These are phyloP conservation scores for Acipenser ruthenus DNA, from an alignment of 2,797 vertebrate genomes.

Conservation along the genomic window DNA sequence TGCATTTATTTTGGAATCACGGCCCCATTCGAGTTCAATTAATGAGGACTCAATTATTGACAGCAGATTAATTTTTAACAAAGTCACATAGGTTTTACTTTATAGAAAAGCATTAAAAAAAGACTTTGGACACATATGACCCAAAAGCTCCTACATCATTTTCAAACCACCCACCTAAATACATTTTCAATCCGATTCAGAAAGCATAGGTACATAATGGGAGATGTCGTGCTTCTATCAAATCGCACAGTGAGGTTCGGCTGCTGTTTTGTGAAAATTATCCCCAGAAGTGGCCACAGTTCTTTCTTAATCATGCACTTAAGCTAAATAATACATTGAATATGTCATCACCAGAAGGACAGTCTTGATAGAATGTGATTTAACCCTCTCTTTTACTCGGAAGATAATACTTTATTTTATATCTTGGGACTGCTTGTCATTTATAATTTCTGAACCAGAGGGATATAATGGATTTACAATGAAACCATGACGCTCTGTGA, in stretches of 20 bases:
- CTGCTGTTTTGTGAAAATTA: constrained; percentile 46
- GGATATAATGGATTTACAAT: constrained; percentile 77
- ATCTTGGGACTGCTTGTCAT: constrained; percentile 67
- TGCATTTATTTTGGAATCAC: constrained; percentile 87
- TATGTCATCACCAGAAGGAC: constrained; percentile 65
- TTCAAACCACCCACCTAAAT: constrained; percentile 28
- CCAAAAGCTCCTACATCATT: constrained; percentile 59
- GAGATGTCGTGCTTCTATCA: constrained; percentile 48
- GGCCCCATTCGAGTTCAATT: constrained; percentile 91
- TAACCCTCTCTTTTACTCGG: constrained; percentile 57
- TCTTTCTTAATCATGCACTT: constrained; percentile 72
- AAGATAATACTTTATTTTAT: constrained; percentile 67
- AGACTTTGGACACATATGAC: constrained; percentile 60
- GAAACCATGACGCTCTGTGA: constrained; percentile 61
- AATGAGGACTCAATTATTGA: constrained; percentile 99
- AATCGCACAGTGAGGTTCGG: constrained; percentile 38
- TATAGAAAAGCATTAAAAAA: constrained; percentile 57
- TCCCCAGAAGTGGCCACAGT: constrained; percentile 41
- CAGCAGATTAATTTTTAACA: constrained; percentile 95
- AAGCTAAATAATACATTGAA: constrained; percentile 76
- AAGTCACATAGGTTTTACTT: constrained; percentile 69
- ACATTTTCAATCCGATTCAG: constrained; percentile 46
- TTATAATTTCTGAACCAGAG: constrained; percentile 69
- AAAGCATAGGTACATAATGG: constrained; percentile 54
- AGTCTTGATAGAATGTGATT: constrained; percentile 65